Evolutionary conservation across 2,888 invertebrate species (phyloP), one percentile per base, ranked within the genome.

Genomic region (Callosobruchus maculatus): DNA sequence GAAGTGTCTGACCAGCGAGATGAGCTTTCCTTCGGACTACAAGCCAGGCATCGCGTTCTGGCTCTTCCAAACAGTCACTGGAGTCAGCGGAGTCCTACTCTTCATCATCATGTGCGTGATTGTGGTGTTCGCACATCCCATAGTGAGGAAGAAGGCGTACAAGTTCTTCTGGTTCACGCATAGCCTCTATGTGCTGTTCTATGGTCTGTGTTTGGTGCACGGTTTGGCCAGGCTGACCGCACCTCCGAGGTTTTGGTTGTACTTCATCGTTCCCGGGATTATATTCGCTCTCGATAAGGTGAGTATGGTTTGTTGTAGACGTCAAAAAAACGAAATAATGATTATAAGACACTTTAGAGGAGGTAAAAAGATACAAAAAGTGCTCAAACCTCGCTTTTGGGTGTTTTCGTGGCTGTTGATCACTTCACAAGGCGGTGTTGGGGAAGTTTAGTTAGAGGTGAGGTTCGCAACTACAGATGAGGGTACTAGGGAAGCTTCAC

Each of bases 161-260:
- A 96, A 96, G 76, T 97, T 95, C 89, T 98, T 98, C 88, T 98
- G 98, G 95, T 93, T 94, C 76, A 95, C 97, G 71, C 98, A 98
- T 86, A 93, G 95, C 13, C 90, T 98, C 5, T 97, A 98, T 85
- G 92, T 97, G 13, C 89, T 94, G 0, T 88, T 98, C 21, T 98
- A 98, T 83, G 91, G 94, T 0, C 87, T 98, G 31, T 95, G 94
- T 79, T 88, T 98, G 73, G 91, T 98, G 66, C 98, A 98, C 83
- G 98, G 98, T 0, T 88, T 98, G 71, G 97, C 97, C 0, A 90
- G 97, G 73, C 88, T 98, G 21, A 97, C 98, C 0, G 98, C 97
- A 0, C 94, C 96, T 7, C 94, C 98, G 0, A 87, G 96, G 75
- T 98, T 98, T 87, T 97, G 97, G 96, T 92, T 97, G 84, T 98